These are phyloP conservation scores for Poicephalus meyeri DNA, from an alignment of 2,113 vertebrate species.

Conservation along the genomic window DNA sequence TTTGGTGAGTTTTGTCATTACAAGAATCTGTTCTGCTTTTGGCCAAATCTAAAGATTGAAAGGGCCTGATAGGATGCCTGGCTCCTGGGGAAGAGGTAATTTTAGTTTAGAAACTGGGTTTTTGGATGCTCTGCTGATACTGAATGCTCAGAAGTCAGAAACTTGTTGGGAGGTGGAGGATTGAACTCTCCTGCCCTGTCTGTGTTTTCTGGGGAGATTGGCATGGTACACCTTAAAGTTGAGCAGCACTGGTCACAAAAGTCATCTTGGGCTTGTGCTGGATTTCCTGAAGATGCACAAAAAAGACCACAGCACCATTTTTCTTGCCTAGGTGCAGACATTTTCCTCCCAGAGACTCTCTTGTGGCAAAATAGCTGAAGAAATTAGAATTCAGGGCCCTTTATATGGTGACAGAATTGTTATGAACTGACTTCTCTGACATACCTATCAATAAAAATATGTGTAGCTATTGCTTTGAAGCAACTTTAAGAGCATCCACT, in stretches of 20 bases:
- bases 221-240: neutral
- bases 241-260: neutral
- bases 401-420: neutral
- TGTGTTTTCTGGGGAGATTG: neutral
- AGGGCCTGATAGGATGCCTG: neutral
- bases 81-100: neutral
- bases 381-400: neutral
- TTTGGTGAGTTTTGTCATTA: neutral
- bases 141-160: rapidly evolving
- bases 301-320: neutral
- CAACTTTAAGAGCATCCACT: neutral
- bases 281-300: neutral
- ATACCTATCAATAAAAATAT: neutral
- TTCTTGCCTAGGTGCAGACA: neutral
- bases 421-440: neutral
- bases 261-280: neutral
- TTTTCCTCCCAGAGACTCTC: neutral
- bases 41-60: neutral
- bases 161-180: rapidly evolving
- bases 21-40: neutral
- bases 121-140: neutral
- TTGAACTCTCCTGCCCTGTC: neutral
- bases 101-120: neutral
- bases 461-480: neutral
- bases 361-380: neutral